phyloP scores from a whole-genome alignment of 2,888 invertebrate genomes.

The Scaptomyza caliginosa region DNA sequence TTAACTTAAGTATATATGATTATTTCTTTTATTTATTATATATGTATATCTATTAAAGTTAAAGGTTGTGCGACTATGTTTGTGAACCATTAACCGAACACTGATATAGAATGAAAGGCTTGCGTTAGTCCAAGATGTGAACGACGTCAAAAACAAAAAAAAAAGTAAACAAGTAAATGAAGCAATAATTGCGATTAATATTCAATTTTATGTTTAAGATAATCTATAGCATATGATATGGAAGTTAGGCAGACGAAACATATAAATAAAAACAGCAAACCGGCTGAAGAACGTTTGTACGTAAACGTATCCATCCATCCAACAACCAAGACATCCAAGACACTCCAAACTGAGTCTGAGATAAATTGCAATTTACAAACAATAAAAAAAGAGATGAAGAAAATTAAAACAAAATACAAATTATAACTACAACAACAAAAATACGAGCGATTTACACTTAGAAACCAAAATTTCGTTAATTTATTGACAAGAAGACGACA shows the following conservation, averaged over 20 bases:
- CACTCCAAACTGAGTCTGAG: constrained; percentile 78
- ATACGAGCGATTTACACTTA: constrained; percentile 72
- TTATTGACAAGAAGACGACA: constrained; percentile 17
- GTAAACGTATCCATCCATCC: constrained; percentile 82
- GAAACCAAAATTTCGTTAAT: constrained; percentile 35
- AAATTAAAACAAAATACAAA: constrained; percentile 14
- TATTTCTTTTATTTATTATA: constrained; percentile 17
- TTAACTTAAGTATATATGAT: constrained; percentile 30
- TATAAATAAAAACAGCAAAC: constrained; percentile 35
- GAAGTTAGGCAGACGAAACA: constrained; percentile 9
- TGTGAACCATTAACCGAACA: constrained; percentile 68
- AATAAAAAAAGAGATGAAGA: constrained; percentile 46
- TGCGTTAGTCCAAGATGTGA: constrained; percentile 56
- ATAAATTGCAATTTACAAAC: constrained; percentile 76
- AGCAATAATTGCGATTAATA: constrained; percentile 73
- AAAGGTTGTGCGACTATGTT: constrained; percentile 73
- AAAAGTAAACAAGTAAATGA: constrained; percentile 33
- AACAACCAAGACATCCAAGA: constrained; percentile 72
- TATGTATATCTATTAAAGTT: constrained; percentile 58
- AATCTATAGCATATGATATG: constrained; percentile 37
- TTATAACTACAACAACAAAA: constrained; percentile 43
- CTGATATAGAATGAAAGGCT: constrained; percentile 47
- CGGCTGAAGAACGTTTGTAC: constrained; percentile 71
- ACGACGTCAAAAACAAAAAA: constrained; percentile 17
- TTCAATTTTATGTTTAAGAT: constrained; percentile 71